A percentile compares a stretch with the other conserved stretches of the same genome.
Evolutionary conservation across 2,888 invertebrate species (phyloP).

Genomic region (Matsumyia berberina): DNA sequence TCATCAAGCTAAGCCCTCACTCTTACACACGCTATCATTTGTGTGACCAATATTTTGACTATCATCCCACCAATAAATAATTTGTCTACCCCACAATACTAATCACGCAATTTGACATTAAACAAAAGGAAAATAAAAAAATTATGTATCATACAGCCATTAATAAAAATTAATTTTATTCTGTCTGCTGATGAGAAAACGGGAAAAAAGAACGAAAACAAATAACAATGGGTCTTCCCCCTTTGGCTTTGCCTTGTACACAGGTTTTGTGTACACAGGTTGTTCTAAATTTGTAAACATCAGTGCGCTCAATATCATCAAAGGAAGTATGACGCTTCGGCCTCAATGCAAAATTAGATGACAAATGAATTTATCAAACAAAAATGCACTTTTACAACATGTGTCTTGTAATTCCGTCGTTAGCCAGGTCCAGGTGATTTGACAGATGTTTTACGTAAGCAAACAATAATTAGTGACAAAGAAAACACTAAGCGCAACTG

Average conservation of each 20-base stretch:
- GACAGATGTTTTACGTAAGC: too few species aligned
- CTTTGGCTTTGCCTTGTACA: too few species aligned
- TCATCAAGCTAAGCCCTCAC: too few species aligned
- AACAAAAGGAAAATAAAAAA: neutral
- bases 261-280: neutral
- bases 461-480: too few species aligned
- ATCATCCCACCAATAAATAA: neutral
- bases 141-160: conserved; percentile 6
- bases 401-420: too few species aligned
- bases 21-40: too few species aligned
- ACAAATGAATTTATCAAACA: neutral
- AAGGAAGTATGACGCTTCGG: neutral
- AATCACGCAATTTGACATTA: conserved; percentile 14
- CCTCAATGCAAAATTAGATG: neutral
- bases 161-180: conserved; percentile 8
- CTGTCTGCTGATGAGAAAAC: conserved; percentile 10
- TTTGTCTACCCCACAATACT: neutral
- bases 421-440: too few species aligned
- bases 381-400: neutral
- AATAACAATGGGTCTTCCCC: conserved; percentile 33
- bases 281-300: conserved; percentile 32
- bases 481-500: too few species aligned
- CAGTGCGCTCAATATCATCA: neutral
- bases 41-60: neutral
- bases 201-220: conserved; percentile 1